Evolutionary conservation across 2,888 invertebrate species (phyloP).

Genomic region (Cantharis nigra): DNA sequence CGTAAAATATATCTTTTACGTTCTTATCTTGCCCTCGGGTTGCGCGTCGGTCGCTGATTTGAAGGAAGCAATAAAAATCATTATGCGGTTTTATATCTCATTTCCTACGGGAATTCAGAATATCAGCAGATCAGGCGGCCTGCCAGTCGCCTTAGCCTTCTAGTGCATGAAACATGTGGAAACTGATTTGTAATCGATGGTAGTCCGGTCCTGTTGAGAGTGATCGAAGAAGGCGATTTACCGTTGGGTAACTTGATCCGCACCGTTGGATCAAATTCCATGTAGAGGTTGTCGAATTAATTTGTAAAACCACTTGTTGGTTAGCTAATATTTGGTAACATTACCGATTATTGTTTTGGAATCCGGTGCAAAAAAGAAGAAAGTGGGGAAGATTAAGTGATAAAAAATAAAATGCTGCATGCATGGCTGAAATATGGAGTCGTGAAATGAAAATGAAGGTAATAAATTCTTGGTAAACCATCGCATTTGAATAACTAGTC

Average conservation of each 20-base stretch:
- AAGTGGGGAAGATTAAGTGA: background rate
- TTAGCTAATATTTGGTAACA: background rate
- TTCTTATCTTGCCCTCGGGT: too few relatives aligned
- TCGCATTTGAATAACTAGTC: slow-evolving; percentile 20
- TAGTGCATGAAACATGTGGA: too few relatives aligned
- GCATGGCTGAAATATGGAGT: background rate
- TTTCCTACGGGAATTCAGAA: too few relatives aligned
- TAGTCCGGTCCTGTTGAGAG: background rate
- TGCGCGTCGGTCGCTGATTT: too few relatives aligned
- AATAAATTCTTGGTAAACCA: slow-evolving; percentile 20
- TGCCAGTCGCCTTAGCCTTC: too few relatives aligned
- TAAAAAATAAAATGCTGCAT: background rate
- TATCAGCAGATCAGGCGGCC: too few relatives aligned
- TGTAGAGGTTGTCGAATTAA: slow-evolving; percentile 26
- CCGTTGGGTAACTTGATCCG: slow-evolving; percentile 28
- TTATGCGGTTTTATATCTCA: too few relatives aligned
- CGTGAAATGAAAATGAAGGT: slow-evolving; percentile 3
- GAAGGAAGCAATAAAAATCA: too few relatives aligned
- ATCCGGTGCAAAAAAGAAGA: background rate
- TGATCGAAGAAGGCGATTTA: background rate
- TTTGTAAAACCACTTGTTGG: slow-evolving; percentile 17
- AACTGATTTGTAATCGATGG: too few relatives aligned
- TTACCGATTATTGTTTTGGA: background rate
- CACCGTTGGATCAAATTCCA: slow-evolving; percentile 33
- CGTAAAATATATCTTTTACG: too few relatives aligned